Conservation (phyloP, 2,113 vertebrate genomes). For the Lipophrys pholis region DNA sequence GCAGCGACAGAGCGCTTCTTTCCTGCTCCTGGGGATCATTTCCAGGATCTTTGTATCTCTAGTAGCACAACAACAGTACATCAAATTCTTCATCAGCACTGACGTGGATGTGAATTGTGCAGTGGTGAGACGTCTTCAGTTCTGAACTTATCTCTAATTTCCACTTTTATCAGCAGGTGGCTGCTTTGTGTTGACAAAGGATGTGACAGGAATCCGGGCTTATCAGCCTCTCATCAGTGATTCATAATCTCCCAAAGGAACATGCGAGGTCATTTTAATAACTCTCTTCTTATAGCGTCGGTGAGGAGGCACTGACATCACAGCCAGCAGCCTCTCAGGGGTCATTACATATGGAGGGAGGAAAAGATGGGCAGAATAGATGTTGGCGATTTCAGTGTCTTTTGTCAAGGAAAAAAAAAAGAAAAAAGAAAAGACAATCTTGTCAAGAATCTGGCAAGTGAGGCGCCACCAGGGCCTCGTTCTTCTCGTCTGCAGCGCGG, state of each 20-base stretch:
- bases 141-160: conserved; percentile 14
- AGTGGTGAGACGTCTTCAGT: conserved; percentile 7
- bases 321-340: conserved; percentile 34
- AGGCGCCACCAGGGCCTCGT: conserved; percentile 7
- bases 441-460: conserved; percentile 28
- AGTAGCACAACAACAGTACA: conserved; percentile 11
- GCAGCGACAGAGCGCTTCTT: conserved; percentile 33
- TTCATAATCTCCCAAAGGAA: conserved; percentile 36
- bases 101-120: neutral
- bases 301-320: conserved; percentile 17
- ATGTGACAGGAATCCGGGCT: neutral
- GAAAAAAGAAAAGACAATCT: conserved; percentile 10
- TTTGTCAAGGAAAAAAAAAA: too few relatives aligned
- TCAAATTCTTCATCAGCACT: conserved; percentile 10
- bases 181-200: neutral
- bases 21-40: conserved; percentile 45
- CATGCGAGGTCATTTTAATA: conserved; percentile 52
- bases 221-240: conserved; percentile 5
- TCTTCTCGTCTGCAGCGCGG: conserved; percentile 8
- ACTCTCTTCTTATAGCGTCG: conserved; percentile 7
- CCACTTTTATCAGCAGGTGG: conserved; percentile 19
- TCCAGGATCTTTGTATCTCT: conserved; percentile 27
- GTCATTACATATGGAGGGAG: conserved; percentile 54
- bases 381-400: conserved; percentile 19
- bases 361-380: conserved; percentile 36